Evolutionary conservation across 2,113 vertebrate species (phyloP).

Genomic region (Choloepus hoffmanni): DNA sequence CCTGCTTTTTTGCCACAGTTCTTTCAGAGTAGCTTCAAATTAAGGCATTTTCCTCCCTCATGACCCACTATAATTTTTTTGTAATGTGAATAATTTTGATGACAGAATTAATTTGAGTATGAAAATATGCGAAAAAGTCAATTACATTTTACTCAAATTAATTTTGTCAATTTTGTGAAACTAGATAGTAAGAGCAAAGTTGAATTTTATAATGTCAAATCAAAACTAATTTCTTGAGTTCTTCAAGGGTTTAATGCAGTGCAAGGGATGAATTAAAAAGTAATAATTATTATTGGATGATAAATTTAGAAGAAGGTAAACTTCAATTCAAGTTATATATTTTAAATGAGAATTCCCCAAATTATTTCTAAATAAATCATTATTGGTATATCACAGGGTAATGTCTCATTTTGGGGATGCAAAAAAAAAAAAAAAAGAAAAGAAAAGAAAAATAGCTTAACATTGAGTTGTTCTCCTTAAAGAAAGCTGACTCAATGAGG

Average conservation of each 20-base stretch:
- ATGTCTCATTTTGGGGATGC: background rate
- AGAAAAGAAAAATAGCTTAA: background rate
- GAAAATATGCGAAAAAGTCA: conserved; percentile 69
- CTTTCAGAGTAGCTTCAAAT: conserved; percentile 65
- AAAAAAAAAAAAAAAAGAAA: background rate
- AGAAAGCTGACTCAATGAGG: background rate
- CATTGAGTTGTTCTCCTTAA: background rate
- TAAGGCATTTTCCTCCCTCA: conserved; percentile 64
- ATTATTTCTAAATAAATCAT: background rate
- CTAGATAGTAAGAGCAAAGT: conserved; percentile 32
- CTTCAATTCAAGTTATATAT: background rate
- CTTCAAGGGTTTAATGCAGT: conserved; percentile 28
- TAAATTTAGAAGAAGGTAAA: conserved; percentile 20
- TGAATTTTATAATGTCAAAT: conserved; percentile 62
- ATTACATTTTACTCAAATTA: conserved; percentile 71
- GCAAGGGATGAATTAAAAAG: background rate
- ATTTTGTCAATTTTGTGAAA: conserved; percentile 70
- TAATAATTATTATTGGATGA: conserved; percentile 27
- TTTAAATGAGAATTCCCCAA: conserved; percentile 36
- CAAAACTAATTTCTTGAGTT: conserved; percentile 66
- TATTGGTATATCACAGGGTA: background rate
- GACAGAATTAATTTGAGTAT: conserved; percentile 76
- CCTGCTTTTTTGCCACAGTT: conserved; percentile 15
- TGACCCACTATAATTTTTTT: conserved; percentile 63
- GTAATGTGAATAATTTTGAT: conserved; percentile 76